Base-by-base conservation (phyloP, 2,797 vertebrate genomes). In the Schizothorax lantsangensis region DNA sequence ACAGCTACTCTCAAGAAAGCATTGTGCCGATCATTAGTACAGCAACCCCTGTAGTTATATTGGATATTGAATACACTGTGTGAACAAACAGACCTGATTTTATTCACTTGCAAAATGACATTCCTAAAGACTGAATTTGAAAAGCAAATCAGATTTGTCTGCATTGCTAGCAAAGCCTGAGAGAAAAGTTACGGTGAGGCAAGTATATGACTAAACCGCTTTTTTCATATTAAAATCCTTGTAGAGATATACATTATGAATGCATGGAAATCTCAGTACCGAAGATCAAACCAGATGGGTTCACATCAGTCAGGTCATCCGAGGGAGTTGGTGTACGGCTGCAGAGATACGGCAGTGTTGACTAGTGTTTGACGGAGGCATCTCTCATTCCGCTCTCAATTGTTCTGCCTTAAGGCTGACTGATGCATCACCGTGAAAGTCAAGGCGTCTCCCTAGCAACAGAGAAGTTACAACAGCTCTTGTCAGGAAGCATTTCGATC, bases 391-490 rank as follows among this genome's bases (percentile, higher is more conserved):
- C 23, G 26, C 78, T 87, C 89, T 86, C 88, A 87, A 88, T 92
- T 89, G 86, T 88, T 82, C 78, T 91, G 85, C 90, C 91, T 89
- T 90, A 47, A 87, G 90, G 88, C 87, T 88, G 84, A 84, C 88
- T 89, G 91, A 91, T 91, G 92, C 87, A 88, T 91, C 85, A 45
- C 89, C 87, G 87, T 90, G 89, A 84, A 88, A 92, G 90, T 84
- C 83, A 62, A 87, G 89, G 89, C 88, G 93, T 95, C 91, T 93
- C 93, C 92, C 87, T 91, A 90, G 93, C 91, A 94, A 94, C 89
- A 54, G 84, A 75, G 69, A 84, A 90, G 92, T 90, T 92, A 91
- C 92, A 93, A 93, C 88, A 71, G 92, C 91, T 88, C 89, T 83
- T 91, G 91, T 93, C 91, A 52, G 93, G 91, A 93, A 91, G 92